phyloP scores from a whole-genome alignment of 2,113 vertebrate species.

The Platanista minor region DNA sequence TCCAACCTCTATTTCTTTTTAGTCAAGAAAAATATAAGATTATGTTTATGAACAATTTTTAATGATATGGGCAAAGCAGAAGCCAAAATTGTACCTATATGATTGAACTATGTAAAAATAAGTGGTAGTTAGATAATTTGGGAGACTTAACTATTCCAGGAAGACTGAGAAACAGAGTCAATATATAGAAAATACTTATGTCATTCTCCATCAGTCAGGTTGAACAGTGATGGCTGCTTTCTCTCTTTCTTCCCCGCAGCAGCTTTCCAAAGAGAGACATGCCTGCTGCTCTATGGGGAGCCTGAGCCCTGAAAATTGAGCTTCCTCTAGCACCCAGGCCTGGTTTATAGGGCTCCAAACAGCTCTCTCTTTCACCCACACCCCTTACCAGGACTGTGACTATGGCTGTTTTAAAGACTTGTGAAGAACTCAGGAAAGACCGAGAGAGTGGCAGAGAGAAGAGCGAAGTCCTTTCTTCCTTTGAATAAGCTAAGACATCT shows the following conservation, averaged over 20 bases:
- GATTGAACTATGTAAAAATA: neutral
- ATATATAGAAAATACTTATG: neutral
- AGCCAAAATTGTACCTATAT: neutral
- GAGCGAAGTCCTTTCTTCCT: neutral
- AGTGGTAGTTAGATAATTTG: neutral
- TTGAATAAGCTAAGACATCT: neutral
- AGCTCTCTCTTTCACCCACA: neutral
- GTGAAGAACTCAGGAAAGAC: neutral
- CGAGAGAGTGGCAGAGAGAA: neutral
- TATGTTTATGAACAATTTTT: neutral
- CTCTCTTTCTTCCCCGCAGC: neutral
- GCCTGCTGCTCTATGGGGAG: neutral
- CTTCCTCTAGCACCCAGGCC: neutral
- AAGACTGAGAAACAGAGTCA: neutral
- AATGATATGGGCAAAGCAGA: neutral
- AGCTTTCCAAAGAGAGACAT: neutral
- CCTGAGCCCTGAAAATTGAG: neutral
- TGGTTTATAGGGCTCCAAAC: neutral
- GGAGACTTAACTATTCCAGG: neutral
- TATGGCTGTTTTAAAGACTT: neutral
- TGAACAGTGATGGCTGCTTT: neutral
- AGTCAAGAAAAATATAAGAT: constrained; percentile 11
- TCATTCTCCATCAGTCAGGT: neutral
- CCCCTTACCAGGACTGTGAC: neutral
- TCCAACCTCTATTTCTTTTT: neutral